phyloP scores from a whole-genome alignment of 2,797 vertebrate species.

The Leptodactylus fallax region DNA sequence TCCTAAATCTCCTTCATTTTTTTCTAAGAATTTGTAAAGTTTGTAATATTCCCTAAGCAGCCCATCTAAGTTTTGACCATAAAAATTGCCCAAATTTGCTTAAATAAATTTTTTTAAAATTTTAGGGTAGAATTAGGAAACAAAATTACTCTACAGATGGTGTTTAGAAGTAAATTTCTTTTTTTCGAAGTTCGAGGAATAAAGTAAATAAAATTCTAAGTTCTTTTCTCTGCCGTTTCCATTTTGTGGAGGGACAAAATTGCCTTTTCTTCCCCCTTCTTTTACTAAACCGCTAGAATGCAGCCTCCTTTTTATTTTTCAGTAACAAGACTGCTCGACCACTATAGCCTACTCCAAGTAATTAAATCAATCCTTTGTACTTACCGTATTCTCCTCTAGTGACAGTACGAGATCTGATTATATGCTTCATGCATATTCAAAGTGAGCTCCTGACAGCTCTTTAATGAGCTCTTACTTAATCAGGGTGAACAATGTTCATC shows the following conservation, averaged over 20 bases:
- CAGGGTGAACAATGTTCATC: conserved; percentile 96
- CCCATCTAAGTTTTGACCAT: no score
- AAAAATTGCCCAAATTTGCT: no score
- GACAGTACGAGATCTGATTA: conserved; percentile 91
- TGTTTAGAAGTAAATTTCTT: conserved; percentile 1
- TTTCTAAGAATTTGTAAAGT: no score
- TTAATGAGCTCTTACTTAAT: conserved; percentile 99
- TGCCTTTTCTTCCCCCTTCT: conserved; percentile 69
- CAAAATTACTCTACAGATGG: no score
- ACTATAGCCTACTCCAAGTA: conserved; percentile 93
- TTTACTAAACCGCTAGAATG: conserved; percentile 79
- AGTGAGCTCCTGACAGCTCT: conserved; percentile 90
- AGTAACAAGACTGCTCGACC: conserved; percentile 89
- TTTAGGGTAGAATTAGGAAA: no score
- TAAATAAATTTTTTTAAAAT: no score
- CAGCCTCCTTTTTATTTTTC: conserved; percentile 86
- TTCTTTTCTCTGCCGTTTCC: conserved; percentile 83
- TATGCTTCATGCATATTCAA: conserved; percentile 98
- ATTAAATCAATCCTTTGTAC: conserved; percentile 98
- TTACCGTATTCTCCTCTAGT: conserved; percentile 87
- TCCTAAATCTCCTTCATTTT: no score
- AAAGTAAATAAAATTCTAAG: conserved; percentile 57
- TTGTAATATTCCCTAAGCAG: no score
- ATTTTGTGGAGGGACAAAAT: conserved; percentile 85
- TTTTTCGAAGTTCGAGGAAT: neutral